Conservation (phyloP, 1,140 invertebrate species). For the Lepidostoma basale region DNA sequence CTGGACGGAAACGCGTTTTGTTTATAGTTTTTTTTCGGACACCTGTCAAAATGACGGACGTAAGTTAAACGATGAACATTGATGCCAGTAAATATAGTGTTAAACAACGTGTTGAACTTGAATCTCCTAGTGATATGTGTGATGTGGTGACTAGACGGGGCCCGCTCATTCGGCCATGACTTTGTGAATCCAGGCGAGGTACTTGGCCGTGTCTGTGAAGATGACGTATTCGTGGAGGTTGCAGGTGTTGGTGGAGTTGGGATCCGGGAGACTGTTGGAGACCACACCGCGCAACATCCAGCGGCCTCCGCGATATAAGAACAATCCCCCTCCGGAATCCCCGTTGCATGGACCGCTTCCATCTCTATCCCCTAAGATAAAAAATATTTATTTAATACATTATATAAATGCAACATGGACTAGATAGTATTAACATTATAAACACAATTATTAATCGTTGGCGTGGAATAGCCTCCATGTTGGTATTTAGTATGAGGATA, state of each 20-base stretch:
- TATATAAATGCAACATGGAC: neutral
- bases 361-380: conserved; percentile 52
- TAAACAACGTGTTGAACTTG: too few relatives aligned
- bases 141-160: too few relatives aligned
- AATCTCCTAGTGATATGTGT: too few relatives aligned
- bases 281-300: conserved; percentile 61
- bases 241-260: conserved; percentile 52
- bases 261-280: conserved; percentile 52
- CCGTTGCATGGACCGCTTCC: conserved; percentile 65
- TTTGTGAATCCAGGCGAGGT: conserved; percentile 49
- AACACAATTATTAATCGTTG: too few relatives aligned
- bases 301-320: conserved; percentile 52
- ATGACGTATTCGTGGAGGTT: conserved; percentile 56
- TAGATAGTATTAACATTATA: too few relatives aligned
- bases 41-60: too few relatives aligned
- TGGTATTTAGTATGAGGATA: too few relatives aligned
- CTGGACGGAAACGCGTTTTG: too few relatives aligned
- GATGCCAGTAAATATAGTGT: too few relatives aligned
- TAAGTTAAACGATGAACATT: too few relatives aligned
- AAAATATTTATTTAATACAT: neutral
- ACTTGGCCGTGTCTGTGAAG: conserved; percentile 57
- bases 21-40: too few relatives aligned
- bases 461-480: too few relatives aligned
- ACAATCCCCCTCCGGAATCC: conserved; percentile 65
- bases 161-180: neutral